These are phyloP conservation scores for Meghimatium bilineatum DNA, from an alignment of 2,888 invertebrate genomes.

Conservation along the genomic window DNA sequence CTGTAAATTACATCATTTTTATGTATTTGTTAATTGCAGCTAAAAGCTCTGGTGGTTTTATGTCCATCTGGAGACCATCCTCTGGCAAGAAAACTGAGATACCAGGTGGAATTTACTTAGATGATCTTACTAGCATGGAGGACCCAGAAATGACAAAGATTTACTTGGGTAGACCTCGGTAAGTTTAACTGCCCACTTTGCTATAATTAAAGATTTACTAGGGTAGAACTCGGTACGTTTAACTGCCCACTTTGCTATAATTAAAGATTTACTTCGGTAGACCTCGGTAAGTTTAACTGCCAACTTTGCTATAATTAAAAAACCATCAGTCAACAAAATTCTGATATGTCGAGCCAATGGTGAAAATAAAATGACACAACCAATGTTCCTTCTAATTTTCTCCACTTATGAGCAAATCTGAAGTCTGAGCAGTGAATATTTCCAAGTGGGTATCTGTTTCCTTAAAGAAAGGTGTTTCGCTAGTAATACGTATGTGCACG, in stretches of 20 bases:
- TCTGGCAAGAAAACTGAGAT: slow-evolving; percentile 34
- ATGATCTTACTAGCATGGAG: slow-evolving; percentile 91
- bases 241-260: neutral
- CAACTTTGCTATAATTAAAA: slow-evolving; percentile 79
- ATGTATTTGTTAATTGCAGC: slow-evolving; percentile 12
- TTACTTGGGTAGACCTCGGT: slow-evolving; percentile 83
- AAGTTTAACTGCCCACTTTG: neutral
- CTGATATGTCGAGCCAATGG: too few relatives aligned
- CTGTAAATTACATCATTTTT: too few relatives aligned
- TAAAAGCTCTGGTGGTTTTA: slow-evolving; percentile 46
- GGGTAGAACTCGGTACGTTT: slow-evolving; percentile 77
- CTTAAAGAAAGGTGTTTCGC: too few relatives aligned
- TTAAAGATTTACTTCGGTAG: slow-evolving; percentile 86
- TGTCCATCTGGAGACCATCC: slow-evolving; percentile 51
- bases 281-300: slow-evolving; percentile 76
- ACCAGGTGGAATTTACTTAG: slow-evolving; percentile 84
- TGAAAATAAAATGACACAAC: too few relatives aligned
- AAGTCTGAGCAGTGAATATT: too few relatives aligned
- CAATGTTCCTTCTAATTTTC: too few relatives aligned
- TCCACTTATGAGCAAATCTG: too few relatives aligned
- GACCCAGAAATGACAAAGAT: slow-evolving; percentile 93
- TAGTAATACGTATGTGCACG: too few relatives aligned
- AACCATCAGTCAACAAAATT: too few relatives aligned
- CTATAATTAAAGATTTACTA: slow-evolving; percentile 92
- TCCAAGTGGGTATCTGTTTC: too few relatives aligned